phyloP scores from a whole-genome alignment of 2,888 invertebrate species.

The Himalopsyche tibetana region DNA sequence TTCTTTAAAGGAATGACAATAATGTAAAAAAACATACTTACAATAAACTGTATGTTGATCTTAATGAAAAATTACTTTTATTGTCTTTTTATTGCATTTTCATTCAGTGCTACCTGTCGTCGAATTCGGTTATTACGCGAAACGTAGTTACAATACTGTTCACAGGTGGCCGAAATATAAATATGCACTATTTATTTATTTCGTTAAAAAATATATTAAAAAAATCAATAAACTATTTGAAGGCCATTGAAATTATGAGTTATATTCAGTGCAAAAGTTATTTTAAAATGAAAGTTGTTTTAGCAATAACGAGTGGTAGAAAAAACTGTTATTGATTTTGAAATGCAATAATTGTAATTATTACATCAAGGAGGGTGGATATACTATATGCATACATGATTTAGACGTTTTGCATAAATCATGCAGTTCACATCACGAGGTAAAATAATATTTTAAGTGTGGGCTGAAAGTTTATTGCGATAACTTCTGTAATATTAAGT shows the following conservation, averaged over 20 bases:
- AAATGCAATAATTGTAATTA: conserved; percentile 3
- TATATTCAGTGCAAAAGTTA: background rate
- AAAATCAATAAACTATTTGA: background rate
- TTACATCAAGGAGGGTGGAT: background rate
- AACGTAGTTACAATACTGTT: conserved; percentile 15
- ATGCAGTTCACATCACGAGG: too few relatives aligned
- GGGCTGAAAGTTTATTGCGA: too few relatives aligned
- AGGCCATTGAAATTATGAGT: background rate
- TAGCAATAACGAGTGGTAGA: background rate
- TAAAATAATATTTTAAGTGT: too few relatives aligned
- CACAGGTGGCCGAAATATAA: conserved; percentile 27
- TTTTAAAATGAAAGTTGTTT: conserved; percentile 38
- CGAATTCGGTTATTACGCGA: conserved; percentile 32
- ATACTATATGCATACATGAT: background rate
- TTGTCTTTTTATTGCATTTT: background rate
- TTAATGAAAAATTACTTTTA: background rate
- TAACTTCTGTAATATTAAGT: too few relatives aligned
- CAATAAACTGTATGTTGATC: too few relatives aligned
- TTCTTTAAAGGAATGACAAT: too few relatives aligned
- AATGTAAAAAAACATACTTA: too few relatives aligned
- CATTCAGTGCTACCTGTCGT: conserved; percentile 40
- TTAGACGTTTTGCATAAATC: too few relatives aligned
- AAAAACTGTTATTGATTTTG: conserved; percentile 12
- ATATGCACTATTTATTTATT: background rate
- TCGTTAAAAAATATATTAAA: background rate